A percentile compares a stretch with the other conserved stretches of the same genome.
Conservation (phyloP, 2,113 vertebrate species). For the Chascanopsetta lugubris region DNA sequence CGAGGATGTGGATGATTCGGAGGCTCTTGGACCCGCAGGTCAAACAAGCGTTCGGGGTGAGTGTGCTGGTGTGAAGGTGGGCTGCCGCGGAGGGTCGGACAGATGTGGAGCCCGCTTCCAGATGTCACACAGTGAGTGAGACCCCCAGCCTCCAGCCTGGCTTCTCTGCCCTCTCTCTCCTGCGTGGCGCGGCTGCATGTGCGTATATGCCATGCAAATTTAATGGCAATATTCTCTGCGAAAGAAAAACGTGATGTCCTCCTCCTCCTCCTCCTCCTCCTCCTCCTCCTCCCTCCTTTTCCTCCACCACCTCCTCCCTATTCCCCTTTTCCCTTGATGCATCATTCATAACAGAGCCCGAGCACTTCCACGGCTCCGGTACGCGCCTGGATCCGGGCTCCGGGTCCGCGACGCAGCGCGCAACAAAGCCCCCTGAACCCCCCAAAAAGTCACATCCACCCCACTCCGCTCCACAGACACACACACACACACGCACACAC, state of each 20-base stretch:
- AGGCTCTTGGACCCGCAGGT: constrained; percentile 43
- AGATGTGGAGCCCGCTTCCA: neutral
- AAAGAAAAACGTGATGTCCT: constrained; percentile 69
- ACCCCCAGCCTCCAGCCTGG: too few species aligned
- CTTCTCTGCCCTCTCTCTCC: constrained; percentile 31
- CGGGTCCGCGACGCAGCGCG: constrained; percentile 31
- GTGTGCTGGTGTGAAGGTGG: too few species aligned
- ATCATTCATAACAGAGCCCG: constrained; percentile 71
- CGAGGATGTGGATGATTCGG: constrained; percentile 35
- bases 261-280: neutral
- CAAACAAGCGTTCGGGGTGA: too few species aligned
- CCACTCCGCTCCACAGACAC: neutral
- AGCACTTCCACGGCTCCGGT: constrained; percentile 59
- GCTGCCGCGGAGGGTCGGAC: constrained; percentile 13
- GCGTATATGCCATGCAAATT: constrained; percentile 66
- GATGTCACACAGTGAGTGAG: constrained; percentile 50
- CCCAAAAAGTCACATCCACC: constrained; percentile 8
- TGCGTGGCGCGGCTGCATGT: constrained; percentile 27
- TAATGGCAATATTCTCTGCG: constrained; percentile 68
- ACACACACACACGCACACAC: neutral
- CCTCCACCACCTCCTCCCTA: too few species aligned
- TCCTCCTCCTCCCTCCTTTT: neutral
- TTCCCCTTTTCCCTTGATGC: constrained; percentile 53
- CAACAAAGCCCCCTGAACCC: too few species aligned
- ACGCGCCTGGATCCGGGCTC: constrained; percentile 25